These are phyloP conservation scores for Drosophila rufa DNA, from an alignment of 1,140 invertebrate species.

Conservation along the genomic window DNA sequence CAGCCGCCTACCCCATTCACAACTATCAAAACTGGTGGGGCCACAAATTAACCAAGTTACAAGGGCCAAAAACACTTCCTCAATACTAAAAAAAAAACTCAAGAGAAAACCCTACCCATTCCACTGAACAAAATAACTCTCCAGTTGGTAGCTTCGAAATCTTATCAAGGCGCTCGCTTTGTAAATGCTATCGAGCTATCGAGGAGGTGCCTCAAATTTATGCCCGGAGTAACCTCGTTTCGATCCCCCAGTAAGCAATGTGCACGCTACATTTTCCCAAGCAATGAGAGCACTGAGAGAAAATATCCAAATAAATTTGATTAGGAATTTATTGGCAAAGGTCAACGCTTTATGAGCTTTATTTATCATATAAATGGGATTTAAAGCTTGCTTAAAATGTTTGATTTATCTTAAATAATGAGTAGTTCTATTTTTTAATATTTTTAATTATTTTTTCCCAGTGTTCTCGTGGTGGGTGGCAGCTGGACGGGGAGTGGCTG, in stretches of 20 bases:
- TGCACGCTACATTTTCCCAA: constrained; percentile 52
- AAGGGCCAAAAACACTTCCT: constrained; percentile 45
- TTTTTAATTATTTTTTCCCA: constrained; percentile 26
- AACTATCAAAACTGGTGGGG: constrained; percentile 31
- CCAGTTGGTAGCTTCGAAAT: constrained; percentile 58
- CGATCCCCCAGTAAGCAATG: constrained; percentile 40
- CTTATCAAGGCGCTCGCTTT: constrained; percentile 69
- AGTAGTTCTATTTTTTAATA: not conserved
- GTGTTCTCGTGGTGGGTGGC: constrained; percentile 47
- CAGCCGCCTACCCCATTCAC: constrained; percentile 19
- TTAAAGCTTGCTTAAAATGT: accelerated
- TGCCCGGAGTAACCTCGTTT: constrained; percentile 77
- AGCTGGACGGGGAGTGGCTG: constrained; percentile 4
- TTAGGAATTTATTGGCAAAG: too few relatives aligned
- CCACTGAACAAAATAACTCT: constrained; percentile 38
- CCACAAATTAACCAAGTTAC: constrained; percentile 66
- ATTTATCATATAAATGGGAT: too few relatives aligned
- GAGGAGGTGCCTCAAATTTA: constrained; percentile 56
- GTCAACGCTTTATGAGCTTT: not conserved
- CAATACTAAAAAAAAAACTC: constrained; percentile 18
- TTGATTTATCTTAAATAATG: not conserved
- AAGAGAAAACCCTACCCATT: constrained; percentile 7
- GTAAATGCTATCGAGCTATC: constrained; percentile 43
- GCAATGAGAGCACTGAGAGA: not conserved
- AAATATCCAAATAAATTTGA: too few relatives aligned